A percentile compares a stretch with the other conserved stretches of the same genome.
Evolutionary conservation across 2,113 vertebrate species (phyloP).

Genomic region (Murina feae): DNA sequence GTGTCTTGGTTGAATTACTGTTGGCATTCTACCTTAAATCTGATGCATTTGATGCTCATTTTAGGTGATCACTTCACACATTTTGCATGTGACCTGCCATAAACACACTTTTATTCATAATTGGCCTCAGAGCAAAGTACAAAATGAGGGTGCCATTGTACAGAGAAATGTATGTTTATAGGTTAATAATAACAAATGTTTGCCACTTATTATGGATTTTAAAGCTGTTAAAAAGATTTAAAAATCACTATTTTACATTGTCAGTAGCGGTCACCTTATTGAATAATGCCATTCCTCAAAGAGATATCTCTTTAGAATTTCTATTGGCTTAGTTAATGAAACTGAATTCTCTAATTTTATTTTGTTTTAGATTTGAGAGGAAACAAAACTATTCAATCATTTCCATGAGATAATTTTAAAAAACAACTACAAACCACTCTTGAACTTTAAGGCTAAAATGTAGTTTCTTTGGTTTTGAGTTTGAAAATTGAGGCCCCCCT

Average conservation of each 20-base stretch:
- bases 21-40: neutral
- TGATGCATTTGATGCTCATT: neutral
- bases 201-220: neutral
- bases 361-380: constrained; percentile 18
- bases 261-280: constrained; percentile 24
- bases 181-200: neutral
- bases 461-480: neutral
- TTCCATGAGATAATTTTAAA: neutral
- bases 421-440: neutral
- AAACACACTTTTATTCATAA: neutral
- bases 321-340: constrained; percentile 48
- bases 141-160: neutral
- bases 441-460: neutral
- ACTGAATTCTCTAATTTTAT: constrained; percentile 44
- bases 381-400: neutral
- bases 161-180: neutral
- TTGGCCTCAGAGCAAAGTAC: neutral
- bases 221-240: neutral
- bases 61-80: neutral
- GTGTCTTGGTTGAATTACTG: neutral
- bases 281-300: constrained; percentile 32
- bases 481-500: neutral
- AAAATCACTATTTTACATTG: constrained; percentile 39
- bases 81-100: neutral
- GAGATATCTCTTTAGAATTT: constrained; percentile 61